Evolutionary conservation across 2,797 vertebrate species (phyloP), one percentile per base, ranked within the genome.

Genomic region (Sarcoramphus papa): DNA sequence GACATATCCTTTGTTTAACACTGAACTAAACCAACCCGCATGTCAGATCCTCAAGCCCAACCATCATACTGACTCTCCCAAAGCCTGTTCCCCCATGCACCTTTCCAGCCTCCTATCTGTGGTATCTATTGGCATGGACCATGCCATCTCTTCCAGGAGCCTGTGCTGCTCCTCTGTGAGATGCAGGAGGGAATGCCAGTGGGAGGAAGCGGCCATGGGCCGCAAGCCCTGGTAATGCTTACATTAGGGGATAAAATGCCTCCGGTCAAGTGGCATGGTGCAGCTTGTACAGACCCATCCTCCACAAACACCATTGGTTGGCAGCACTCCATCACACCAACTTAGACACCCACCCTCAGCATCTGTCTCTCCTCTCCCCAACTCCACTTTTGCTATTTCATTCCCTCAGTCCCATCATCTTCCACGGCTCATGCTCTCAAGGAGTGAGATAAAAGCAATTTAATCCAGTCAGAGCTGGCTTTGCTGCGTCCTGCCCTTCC

Each of bases 71-170:
- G 51, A 45, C 43, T 75, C 27, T 81, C 30, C 33, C 28, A 56
- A 76, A 69, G 28, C 57, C 30, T 33, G 15, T 17, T 48, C 31
- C 3, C 7, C 6, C 11, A 15, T 2, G 5, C 24, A 43, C 21
- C 64, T 35, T 74, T 87, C 85, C 33, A n/a, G 28, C 0, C 0
- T 50, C 43, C 19, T 24, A 0, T 10, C 45, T 64, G 76, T 1
- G 2, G 6, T 30, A 41, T 7, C 45, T 85, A 17, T 30, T 31
- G 53, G 48, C 17, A 78, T 2, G 21, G 50, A 70, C 14, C 14
- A 45, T 1, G 4, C 5, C 4, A 8, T 16, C 30, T 73, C 68
- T 68, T 45, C 43, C 53, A 70, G 45, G 14, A 91, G 48, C 37
- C 28, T 45, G 4, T 30, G 60, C 28, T 76, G 43, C 59, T 82